Conservation (phyloP, 1,140 invertebrate genomes). For the Bombus confusus region DNA sequence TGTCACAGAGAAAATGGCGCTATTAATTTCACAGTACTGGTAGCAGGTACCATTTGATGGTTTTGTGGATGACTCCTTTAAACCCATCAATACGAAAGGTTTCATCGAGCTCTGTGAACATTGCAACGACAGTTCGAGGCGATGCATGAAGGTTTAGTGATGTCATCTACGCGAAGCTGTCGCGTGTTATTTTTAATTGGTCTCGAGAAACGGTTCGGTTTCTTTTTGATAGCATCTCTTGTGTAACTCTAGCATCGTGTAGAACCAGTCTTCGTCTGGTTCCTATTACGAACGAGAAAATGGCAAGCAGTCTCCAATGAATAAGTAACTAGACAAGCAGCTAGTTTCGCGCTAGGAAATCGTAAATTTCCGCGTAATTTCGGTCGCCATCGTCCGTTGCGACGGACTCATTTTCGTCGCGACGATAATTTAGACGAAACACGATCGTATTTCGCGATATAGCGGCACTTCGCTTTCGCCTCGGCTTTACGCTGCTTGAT, state of each 20-base stretch:
- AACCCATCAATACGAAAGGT: too few species aligned
- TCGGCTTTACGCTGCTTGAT: neutral
- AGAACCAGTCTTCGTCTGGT: neutral
- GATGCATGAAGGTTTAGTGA: neutral
- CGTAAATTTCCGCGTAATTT: conserved; percentile 40
- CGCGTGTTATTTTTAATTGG: too few species aligned
- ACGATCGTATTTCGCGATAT: neutral
- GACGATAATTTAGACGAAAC: conserved; percentile 1
- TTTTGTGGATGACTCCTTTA: too few species aligned
- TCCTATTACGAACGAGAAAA: neutral
- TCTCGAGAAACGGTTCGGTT: neutral
- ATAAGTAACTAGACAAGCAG: conserved; percentile 39
- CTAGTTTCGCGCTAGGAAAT: conserved; percentile 11
- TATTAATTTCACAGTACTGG: too few species aligned
- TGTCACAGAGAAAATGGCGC: too few species aligned
- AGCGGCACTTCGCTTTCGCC: neutral
- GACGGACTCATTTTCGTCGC: conserved; percentile 7
- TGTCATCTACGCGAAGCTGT: neutral
- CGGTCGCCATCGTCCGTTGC: too few species aligned
- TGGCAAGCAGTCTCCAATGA: conserved; percentile 27
- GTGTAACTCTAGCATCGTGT: neutral
- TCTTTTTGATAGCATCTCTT: neutral
- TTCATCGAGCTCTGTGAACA: too few species aligned
- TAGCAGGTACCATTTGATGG: too few species aligned
- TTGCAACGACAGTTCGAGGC: too few species aligned